Conservation (phyloP, 1,140 invertebrate species). For the Phymorhynchus buccinoides region DNA sequence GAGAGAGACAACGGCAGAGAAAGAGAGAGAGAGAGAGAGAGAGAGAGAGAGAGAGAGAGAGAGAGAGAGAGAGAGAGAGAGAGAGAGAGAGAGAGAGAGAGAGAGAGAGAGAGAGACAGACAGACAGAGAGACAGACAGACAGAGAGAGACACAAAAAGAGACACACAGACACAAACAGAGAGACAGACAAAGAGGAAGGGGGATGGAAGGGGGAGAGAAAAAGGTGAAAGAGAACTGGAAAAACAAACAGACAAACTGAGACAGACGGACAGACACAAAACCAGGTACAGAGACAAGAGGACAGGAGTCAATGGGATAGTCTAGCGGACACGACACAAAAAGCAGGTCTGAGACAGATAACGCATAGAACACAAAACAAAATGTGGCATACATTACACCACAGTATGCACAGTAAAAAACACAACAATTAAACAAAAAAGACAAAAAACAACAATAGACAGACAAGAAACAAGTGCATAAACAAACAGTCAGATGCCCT, state of each 20-base stretch:
- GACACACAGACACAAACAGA: background rate
- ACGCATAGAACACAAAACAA: too few species aligned
- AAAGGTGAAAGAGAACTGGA: background rate
- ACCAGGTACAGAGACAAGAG: background rate
- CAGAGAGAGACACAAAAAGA: background rate
- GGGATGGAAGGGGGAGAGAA: background rate
- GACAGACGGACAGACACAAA: background rate
- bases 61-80: background rate
- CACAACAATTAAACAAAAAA: too few species aligned
- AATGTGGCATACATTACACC: too few species aligned
- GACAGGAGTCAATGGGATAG: too few species aligned
- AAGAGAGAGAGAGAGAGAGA: constrained; percentile 1
- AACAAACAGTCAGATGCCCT: too few species aligned
- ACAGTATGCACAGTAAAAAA: too few species aligned
- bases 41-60: background rate
- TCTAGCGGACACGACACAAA: too few species aligned
- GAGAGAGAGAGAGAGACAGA: background rate
- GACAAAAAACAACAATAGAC: too few species aligned
- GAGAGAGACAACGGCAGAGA: background rate
- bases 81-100: background rate
- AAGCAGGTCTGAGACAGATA: too few species aligned
- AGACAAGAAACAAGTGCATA: too few species aligned
- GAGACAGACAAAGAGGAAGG: background rate
- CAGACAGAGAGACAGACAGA: background rate
- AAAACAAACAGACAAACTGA: background rate